Conservation (phyloP, 1,140 invertebrate species). For the Ridgeia piscesae region DNA sequence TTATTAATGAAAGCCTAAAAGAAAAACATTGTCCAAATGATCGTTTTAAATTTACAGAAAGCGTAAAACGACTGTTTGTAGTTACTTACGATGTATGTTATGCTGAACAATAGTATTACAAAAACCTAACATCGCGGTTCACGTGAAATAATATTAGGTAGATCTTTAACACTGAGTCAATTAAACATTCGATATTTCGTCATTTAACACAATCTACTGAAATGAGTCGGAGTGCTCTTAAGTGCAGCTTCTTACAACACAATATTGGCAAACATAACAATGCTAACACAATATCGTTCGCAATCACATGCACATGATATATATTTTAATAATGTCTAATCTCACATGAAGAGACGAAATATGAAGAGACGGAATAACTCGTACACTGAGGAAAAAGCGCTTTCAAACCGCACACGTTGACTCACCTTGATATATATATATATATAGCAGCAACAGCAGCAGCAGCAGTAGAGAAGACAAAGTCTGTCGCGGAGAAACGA, state of each 20-base stretch:
- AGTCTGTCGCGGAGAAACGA: background rate
- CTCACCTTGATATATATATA: background rate
- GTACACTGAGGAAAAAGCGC: background rate
- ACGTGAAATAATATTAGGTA: background rate
- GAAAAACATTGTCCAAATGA: too few species aligned
- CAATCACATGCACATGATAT: background rate
- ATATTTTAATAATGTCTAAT: background rate
- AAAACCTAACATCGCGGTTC: background rate
- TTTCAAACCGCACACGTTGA: background rate
- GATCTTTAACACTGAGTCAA: background rate
- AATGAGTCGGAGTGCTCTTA: background rate
- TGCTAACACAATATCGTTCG: background rate
- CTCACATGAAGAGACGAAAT: background rate
- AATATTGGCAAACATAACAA: background rate
- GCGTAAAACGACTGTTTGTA: background rate
- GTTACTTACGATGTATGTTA: background rate
- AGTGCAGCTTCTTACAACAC: background rate
- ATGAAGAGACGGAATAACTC: background rate
- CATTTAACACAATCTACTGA: background rate
- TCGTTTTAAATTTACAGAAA: too few species aligned
- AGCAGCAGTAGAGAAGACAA: background rate
- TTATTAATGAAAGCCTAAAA: too few species aligned
- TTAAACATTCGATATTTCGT: background rate
- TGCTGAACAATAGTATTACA: background rate
- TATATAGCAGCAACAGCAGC: too few species aligned